These are phyloP conservation scores for Poecilia gillii DNA, from an alignment of 2,797 vertebrate species.

Conservation along the genomic window DNA sequence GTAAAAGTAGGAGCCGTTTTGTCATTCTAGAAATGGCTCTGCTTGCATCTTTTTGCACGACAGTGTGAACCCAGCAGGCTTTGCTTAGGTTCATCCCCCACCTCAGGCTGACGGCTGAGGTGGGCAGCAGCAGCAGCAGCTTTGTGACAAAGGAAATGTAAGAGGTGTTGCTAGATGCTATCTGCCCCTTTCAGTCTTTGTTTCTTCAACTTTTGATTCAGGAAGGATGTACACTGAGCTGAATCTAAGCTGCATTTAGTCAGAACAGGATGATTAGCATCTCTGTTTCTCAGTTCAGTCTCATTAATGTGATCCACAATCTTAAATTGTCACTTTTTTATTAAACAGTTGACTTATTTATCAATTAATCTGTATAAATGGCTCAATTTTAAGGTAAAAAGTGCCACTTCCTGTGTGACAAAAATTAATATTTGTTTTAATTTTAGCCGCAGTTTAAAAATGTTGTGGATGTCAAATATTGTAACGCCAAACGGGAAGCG, in stretches of 20 bases:
- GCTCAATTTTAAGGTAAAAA: not conserved
- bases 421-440: not conserved
- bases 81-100: constrained; percentile 28
- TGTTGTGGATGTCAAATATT: not conserved
- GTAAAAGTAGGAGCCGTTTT: not conserved
- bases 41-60: not conserved
- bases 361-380: not conserved
- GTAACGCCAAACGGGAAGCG: not conserved
- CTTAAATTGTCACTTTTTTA: not conserved
- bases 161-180: constrained; percentile 47
- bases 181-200: constrained; percentile 36
- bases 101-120: constrained; percentile 48
- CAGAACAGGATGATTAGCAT: constrained; percentile 20
- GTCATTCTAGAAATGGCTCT: not conserved
- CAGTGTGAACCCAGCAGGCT: constrained; percentile 3
- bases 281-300: constrained; percentile 6
- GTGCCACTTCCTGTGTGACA: not conserved
- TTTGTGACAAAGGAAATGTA: constrained; percentile 67
- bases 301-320: not conserved
- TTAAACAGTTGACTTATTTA: not conserved
- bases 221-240: constrained; percentile 29
- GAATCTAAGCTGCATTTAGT: constrained; percentile 51
- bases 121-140: constrained; percentile 30
- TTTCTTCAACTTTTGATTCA: constrained; percentile 38
- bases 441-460: not conserved